phyloP scores from a whole-genome alignment of 2,113 vertebrate species.

The Neodontobutis hainanensis region DNA sequence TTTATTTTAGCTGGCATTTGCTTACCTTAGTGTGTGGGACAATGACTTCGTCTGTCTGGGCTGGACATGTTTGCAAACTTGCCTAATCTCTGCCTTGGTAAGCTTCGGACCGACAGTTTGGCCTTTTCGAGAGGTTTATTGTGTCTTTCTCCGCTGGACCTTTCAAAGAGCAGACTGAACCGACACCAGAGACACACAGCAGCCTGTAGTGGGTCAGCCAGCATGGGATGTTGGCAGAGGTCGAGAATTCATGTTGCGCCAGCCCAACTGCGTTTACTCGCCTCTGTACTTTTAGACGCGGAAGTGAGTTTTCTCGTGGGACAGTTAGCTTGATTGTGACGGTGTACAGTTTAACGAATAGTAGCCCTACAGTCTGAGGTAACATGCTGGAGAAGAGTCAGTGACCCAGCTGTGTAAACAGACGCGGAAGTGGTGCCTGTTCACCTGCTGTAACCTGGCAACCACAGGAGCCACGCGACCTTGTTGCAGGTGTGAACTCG shows the following conservation, averaged over 20 bases:
- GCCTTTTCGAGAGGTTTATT: conserved; percentile 8
- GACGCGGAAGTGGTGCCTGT: conserved; percentile 44
- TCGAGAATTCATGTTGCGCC: conserved; percentile 15
- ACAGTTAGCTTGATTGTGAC: not conserved
- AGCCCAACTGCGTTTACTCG: not conserved
- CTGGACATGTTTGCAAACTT: conserved; percentile 24
- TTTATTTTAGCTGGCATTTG: not conserved
- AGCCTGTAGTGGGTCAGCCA: conserved; percentile 22
- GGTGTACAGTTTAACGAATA: not conserved
- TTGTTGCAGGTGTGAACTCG: conserved; percentile 43
- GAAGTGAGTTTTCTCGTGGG: not conserved
- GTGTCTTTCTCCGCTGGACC: conserved; percentile 30
- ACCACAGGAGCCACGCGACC: conserved; percentile 41
- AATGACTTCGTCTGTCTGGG: not conserved
- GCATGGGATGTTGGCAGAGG: conserved; percentile 34
- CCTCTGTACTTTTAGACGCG: not conserved
- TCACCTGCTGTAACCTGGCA: conserved; percentile 42
- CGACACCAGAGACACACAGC: conserved; percentile 14
- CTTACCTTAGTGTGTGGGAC: not conserved
- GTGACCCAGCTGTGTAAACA: conserved; percentile 23
- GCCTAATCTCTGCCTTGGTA: conserved; percentile 25
- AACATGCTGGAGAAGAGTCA: not conserved
- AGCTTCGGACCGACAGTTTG: conserved; percentile 7
- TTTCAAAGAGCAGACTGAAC: conserved; percentile 31
- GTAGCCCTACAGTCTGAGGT: not conserved